A percentile compares a stretch with the other conserved stretches of the same genome.
Evolutionary conservation across 1,140 invertebrate species (phyloP).

Genomic region (Odontomachus brunneus): DNA sequence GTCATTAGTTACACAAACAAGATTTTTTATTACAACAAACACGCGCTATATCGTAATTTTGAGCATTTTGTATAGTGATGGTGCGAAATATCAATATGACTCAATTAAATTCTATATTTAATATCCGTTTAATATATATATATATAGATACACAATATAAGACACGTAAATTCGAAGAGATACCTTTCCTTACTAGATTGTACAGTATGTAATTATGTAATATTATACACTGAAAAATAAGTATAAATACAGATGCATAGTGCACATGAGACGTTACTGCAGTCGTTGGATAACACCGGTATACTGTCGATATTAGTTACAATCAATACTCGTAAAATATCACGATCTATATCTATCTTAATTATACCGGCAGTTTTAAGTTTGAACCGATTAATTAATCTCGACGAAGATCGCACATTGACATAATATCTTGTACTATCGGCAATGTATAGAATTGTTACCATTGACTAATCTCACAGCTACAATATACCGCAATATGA

Average conservation of each 20-base stretch:
- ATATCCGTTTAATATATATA: neutral
- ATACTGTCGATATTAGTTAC: slow-evolving; percentile 26
- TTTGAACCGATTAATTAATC: slow-evolving; percentile 34
- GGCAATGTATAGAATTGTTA: slow-evolving; percentile 17
- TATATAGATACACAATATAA: slow-evolving; percentile 13
- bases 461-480: neutral
- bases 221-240: slow-evolving; percentile 31
- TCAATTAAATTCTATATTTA: slow-evolving; percentile 35
- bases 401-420: slow-evolving; percentile 10
- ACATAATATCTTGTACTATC: slow-evolving; percentile 18
- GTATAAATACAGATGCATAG: slow-evolving; percentile 27
- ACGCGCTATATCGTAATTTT: neutral
- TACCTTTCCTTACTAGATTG: neutral
- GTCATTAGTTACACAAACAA: neutral
- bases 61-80: slow-evolving; percentile 2
- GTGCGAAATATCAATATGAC: slow-evolving; percentile 11
- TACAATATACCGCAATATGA: slow-evolving; percentile 18
- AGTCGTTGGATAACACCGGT: slow-evolving; percentile 24
- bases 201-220: slow-evolving; percentile 32
- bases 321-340: slow-evolving; percentile 36
- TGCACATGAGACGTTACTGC: neutral
- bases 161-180: slow-evolving; percentile 1
- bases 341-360: slow-evolving; percentile 36
- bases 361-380: slow-evolving; percentile 51
- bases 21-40: neutral